Percentiles rank a stretch among this genome's conserved stretches.
Conservation (phyloP, 2,113 vertebrate species). For the Chionodraco myersi region DNA sequence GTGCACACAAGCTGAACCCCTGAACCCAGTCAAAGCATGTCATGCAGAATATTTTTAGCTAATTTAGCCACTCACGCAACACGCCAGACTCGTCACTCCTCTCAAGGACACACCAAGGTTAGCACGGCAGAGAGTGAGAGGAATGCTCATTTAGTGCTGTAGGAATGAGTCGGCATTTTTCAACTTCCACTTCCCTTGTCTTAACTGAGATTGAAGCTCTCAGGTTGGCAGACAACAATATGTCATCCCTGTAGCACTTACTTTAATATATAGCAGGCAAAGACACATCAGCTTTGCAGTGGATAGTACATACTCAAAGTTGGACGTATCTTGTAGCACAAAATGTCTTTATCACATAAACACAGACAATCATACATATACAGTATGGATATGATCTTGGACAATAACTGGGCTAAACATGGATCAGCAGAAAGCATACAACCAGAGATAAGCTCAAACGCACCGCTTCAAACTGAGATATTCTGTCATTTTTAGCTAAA, state of each 20-base stretch:
- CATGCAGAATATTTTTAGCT: neutral
- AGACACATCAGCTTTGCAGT: neutral
- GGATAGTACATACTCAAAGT: neutral
- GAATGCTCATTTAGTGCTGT: neutral
- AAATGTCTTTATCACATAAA: neutral
- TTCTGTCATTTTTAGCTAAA: neutral
- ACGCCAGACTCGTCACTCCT: neutral
- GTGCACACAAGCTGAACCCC: neutral
- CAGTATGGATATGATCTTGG: neutral
- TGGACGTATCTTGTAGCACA: neutral
- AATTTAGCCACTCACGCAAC: neutral
- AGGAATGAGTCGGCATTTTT: too few relatives aligned
- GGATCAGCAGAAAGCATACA: neutral
- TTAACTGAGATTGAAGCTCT: too few relatives aligned
- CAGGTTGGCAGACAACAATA: too few relatives aligned
- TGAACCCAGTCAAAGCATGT: constrained; percentile 33
- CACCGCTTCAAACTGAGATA: neutral
- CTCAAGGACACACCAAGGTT: neutral
- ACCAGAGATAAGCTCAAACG: neutral
- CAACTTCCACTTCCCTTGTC: too few relatives aligned
- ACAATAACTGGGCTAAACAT: neutral
- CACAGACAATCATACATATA: neutral
- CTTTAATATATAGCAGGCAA: neutral
- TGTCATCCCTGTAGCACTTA: neutral
- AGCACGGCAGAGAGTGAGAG: neutral